These are phyloP conservation scores for Drosophila emarginata DNA, from an alignment of 2,888 invertebrate species.

Conservation along the genomic window DNA sequence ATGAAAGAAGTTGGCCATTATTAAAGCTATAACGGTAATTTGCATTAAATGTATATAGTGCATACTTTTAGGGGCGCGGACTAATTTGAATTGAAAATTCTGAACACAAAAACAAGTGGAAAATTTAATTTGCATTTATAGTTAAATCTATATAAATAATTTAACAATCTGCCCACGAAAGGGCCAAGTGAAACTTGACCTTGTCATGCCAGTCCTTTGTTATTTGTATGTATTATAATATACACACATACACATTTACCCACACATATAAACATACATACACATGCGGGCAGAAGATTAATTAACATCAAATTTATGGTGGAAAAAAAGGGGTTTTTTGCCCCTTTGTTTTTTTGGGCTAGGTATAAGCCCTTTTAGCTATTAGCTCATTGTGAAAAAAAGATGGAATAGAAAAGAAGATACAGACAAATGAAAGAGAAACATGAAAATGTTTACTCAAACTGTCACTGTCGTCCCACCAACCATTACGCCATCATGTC, in stretches of 20 bases:
- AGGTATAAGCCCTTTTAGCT: conserved; percentile 14
- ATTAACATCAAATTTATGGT: conserved; percentile 2
- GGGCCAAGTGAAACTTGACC: conserved; percentile 32
- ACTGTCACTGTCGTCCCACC: conserved; percentile 18
- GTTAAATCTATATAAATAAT: conserved; percentile 21
- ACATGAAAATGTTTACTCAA: conserved; percentile 42
- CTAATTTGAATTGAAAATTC: neutral
- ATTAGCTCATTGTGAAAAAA: conserved; percentile 33
- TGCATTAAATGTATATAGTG: neutral
- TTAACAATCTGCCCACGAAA: neutral
- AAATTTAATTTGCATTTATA: too few species aligned
- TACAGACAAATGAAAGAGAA: conserved; percentile 38
- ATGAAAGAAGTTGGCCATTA: conserved; percentile 2
- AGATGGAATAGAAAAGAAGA: conserved; percentile 24
- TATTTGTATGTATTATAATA: conserved; percentile 17
- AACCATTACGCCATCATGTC: conserved; percentile 42
- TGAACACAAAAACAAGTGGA: too few species aligned
- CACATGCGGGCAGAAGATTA: conserved; percentile 3
- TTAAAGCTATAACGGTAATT: neutral
- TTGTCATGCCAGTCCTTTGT: conserved; percentile 15
- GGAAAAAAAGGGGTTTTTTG: neutral
- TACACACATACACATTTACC: neutral
- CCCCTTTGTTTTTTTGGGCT: neutral
- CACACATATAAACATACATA: neutral
- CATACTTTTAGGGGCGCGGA: neutral